Evolutionary conservation across 2,113 vertebrate genomes (phyloP).

Genomic region (Gila orcuttii): DNA sequence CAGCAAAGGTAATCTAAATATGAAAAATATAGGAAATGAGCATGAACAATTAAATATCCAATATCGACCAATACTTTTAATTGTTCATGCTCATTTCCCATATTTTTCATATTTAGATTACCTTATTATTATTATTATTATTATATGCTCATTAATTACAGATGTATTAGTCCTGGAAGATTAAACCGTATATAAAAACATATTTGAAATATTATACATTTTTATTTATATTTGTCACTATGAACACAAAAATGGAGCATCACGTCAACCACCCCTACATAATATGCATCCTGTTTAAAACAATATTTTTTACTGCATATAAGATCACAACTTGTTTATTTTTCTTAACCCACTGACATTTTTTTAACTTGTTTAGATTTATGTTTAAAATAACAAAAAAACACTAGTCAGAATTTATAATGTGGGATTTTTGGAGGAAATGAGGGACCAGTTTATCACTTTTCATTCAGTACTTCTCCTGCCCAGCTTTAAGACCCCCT

Average conservation of each 20-base stretch:
- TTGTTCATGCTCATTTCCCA: no score
- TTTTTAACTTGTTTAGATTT: not conserved
- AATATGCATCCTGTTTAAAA: not conserved
- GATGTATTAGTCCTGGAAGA: no score
- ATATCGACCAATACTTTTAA: not conserved
- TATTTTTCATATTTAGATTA: no score
- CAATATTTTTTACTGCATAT: not conserved
- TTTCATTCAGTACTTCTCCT: not conserved
- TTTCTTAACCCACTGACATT: not conserved
- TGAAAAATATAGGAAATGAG: not conserved
- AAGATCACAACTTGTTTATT: not conserved
- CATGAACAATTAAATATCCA: not conserved
- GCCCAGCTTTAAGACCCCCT: constrained; percentile 29
- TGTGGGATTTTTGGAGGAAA: not conserved
- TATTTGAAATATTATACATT: no score
- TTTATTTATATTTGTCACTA: no score
- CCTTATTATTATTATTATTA: no score
- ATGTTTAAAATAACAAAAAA: not conserved
- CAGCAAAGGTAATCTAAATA: not conserved
- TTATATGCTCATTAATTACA: no score
- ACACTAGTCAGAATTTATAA: not conserved
- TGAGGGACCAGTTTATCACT: not conserved
- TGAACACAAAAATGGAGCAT: no score
- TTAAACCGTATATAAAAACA: no score
- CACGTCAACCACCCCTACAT: not conserved